Conservation (phyloP, 1,140 invertebrate species). For the Drosophila setifemur region DNA sequence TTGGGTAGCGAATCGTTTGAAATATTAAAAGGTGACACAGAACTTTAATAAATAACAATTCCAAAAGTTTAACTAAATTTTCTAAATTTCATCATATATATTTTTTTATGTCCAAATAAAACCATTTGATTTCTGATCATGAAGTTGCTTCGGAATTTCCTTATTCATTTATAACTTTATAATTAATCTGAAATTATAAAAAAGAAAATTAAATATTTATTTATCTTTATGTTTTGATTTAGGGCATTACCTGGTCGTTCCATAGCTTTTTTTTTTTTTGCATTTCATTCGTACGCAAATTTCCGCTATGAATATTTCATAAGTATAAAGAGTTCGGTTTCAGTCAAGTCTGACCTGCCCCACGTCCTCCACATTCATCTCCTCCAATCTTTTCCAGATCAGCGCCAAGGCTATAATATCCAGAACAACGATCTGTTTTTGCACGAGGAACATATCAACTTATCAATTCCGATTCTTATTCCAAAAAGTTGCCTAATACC, state of each 20-base stretch:
- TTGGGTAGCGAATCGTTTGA: no score
- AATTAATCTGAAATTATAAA: not conserved
- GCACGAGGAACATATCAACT: conserved; percentile 35
- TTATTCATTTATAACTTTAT: not conserved
- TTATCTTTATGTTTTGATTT: not conserved
- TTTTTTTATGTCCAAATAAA: no score
- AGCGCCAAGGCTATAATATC: no score
- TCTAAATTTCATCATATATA: no score
- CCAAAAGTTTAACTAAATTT: no score
- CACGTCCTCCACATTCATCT: not conserved
- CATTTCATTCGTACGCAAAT: conserved; percentile 27
- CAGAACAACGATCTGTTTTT: not conserved
- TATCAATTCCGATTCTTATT: conserved; percentile 36
- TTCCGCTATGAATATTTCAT: conserved; percentile 49
- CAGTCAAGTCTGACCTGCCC: not conserved
- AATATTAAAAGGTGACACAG: no score
- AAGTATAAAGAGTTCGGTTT: conserved; percentile 20
- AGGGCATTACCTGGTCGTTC: not conserved
- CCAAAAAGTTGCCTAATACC: conserved; percentile 36
- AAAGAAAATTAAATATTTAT: not conserved
- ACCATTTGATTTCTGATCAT: no score
- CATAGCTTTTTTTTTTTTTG: not conserved
- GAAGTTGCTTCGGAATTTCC: no score
- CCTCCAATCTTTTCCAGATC: not conserved
- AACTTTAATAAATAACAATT: no score